phyloP scores from a whole-genome alignment of 2,797 vertebrate genomes.

The Coluber constrictor region DNA sequence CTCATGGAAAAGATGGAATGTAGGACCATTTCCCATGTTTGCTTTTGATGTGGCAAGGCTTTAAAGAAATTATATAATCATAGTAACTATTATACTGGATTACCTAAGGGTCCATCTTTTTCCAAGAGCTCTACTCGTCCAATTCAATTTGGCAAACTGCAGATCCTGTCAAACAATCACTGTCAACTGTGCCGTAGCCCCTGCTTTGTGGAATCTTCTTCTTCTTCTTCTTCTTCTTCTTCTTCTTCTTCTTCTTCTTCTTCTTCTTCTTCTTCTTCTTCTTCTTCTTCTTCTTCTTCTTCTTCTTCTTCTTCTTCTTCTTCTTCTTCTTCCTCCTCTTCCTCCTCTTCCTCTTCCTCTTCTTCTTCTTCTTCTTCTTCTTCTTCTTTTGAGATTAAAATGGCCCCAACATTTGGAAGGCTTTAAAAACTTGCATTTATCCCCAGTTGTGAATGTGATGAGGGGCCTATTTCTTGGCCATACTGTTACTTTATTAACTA shows the following conservation, averaged over 20 bases:
- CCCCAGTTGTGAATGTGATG: not conserved
- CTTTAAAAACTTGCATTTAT: not conserved
- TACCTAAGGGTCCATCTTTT: not conserved
- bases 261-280: no score
- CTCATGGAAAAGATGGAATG: not conserved
- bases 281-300: no score
- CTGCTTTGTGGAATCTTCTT: not conserved
- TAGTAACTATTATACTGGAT: not conserved
- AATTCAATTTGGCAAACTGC: not conserved
- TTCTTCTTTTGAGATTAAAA: no score
- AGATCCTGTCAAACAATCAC: not conserved
- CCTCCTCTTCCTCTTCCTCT: no score
- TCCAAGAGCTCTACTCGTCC: not conserved
- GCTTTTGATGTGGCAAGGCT: conserved; percentile 5
- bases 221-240: no score
- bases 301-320: no score
- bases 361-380: no score
- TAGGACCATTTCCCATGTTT: not conserved
- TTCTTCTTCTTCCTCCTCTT: no score
- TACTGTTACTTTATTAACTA: not conserved
- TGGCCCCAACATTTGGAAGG: not conserved
- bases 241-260: no score
- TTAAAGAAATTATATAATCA: conserved; percentile 11
- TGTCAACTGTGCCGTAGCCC: not conserved
- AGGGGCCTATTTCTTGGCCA: not conserved